Evolutionary conservation across 1,140 invertebrate genomes (phyloP).

Genomic region (Drosophila punjabiensis): DNA sequence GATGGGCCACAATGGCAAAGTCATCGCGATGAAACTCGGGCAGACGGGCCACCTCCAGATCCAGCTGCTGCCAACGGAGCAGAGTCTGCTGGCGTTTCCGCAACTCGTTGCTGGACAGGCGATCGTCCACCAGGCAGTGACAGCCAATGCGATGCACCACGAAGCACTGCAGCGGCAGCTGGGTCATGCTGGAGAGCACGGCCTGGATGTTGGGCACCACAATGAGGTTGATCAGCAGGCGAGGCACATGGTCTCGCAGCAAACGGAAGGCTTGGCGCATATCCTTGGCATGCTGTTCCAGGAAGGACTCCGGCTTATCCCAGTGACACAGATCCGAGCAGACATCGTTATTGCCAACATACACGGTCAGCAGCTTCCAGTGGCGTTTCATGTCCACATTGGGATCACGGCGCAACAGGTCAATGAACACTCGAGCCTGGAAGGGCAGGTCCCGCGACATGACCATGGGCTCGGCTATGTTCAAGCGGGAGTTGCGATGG

Average conservation of each 20-base stretch:
- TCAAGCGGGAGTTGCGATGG: constrained; percentile 86
- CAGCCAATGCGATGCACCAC: constrained; percentile 85
- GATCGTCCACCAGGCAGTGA: constrained; percentile 86
- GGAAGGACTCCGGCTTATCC: constrained; percentile 34
- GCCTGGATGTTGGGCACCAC: constrained; percentile 70
- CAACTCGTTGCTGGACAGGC: constrained; percentile 39
- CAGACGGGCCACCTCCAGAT: constrained; percentile 78
- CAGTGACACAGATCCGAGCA: constrained; percentile 88
- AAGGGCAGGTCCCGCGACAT: constrained; percentile 88
- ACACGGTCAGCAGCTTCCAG: constrained; percentile 90
- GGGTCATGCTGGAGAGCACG: constrained; percentile 65
- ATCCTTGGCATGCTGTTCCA: constrained; percentile 68
- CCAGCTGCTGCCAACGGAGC: constrained; percentile 83
- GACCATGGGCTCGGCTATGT: constrained; percentile 88
- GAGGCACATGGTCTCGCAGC: constrained; percentile 72
- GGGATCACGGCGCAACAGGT: constrained; percentile 87
- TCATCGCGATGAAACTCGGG: constrained; percentile 79
- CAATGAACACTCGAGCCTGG: constrained; percentile 88
- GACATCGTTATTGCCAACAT: constrained; percentile 91
- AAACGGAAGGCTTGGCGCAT: constrained; percentile 59
- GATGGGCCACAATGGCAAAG: constrained; percentile 89
- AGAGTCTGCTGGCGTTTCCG: constrained; percentile 77
- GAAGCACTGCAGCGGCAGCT: constrained; percentile 81
- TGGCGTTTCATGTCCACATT: constrained; percentile 87
- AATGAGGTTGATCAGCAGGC: constrained; percentile 72